phyloP scores from a whole-genome alignment of 2,888 invertebrate species.

The Cepaea hortensis region DNA sequence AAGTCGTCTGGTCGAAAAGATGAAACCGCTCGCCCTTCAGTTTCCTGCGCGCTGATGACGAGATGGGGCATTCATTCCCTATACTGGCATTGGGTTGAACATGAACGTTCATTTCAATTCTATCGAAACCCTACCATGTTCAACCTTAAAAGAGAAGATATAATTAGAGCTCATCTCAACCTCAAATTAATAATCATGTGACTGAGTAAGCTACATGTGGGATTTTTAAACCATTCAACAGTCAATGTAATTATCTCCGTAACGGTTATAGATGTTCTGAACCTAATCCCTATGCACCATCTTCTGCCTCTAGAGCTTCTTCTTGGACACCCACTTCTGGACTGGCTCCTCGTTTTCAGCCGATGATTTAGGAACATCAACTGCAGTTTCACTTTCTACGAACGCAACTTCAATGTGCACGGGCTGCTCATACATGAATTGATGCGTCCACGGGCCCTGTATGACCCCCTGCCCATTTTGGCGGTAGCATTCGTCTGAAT shows the following conservation, averaged over 20 bases:
- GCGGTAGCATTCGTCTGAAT: slow-evolving; percentile 99
- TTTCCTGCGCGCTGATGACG: too few species aligned
- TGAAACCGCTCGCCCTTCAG: too few species aligned
- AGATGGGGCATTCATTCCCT: too few species aligned
- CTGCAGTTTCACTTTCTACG: slow-evolving; percentile 95
- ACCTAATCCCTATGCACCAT: slow-evolving; percentile 83
- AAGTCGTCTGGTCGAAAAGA: too few species aligned
- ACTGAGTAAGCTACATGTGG: too few species aligned
- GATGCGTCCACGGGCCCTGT: slow-evolving; percentile 99
- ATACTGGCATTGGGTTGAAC: too few species aligned
- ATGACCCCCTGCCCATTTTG: slow-evolving; percentile 95
- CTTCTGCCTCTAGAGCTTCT: slow-evolving; percentile 95
- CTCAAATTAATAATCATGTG: too few species aligned
- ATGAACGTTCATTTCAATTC: too few species aligned
- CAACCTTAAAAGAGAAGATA: too few species aligned
- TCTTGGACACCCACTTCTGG: slow-evolving; percentile 95
- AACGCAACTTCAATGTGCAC: slow-evolving; percentile 98
- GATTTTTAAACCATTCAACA: too few species aligned
- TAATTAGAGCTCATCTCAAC: too few species aligned
- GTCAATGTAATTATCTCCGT: neutral
- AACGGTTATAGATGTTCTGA: neutral
- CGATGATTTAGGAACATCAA: slow-evolving; percentile 79
- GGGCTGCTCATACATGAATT: slow-evolving; percentile 99
- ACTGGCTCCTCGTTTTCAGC: slow-evolving; percentile 86
- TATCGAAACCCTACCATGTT: too few species aligned